These are phyloP conservation scores for Athene cunicularia DNA, from an alignment of 2,113 vertebrate genomes.

Conservation along the genomic window DNA sequence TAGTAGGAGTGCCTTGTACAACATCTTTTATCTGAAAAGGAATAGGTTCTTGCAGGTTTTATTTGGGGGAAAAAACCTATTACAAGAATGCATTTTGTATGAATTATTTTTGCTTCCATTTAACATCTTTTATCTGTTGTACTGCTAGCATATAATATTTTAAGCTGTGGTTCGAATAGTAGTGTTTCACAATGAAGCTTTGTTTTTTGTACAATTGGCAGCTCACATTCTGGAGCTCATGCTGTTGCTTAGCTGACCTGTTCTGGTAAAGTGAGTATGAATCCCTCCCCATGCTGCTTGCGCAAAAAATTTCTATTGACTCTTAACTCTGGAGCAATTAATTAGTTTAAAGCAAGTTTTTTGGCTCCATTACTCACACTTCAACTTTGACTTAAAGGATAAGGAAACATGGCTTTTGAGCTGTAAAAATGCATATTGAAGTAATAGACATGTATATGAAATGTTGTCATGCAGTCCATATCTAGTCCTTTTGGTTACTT, in stretches of 20 bases:
- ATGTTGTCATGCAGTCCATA: fast-evolving
- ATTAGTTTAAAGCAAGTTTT: neutral
- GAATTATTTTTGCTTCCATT: neutral
- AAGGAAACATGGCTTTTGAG: neutral
- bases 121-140: neutral
- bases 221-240: neutral
- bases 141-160: neutral
- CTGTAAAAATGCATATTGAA: neutral
- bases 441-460: neutral
- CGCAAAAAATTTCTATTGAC: neutral
- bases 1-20: neutral
- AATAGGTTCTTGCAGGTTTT: neutral
- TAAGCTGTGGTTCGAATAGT: neutral
- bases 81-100: neutral
- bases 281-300: neutral
- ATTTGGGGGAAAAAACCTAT: neutral
- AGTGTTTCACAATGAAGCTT: neutral
- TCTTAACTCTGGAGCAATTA: neutral
- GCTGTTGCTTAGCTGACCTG: conserved; percentile 33
- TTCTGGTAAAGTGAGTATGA: neutral
- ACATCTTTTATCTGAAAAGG: neutral
- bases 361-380: neutral
- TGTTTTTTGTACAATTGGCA: neutral
- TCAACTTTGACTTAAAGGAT: neutral
- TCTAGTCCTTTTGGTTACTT: neutral